Conservation (phyloP, 2,888 invertebrate species). For the Acleris holmiana region DNA sequence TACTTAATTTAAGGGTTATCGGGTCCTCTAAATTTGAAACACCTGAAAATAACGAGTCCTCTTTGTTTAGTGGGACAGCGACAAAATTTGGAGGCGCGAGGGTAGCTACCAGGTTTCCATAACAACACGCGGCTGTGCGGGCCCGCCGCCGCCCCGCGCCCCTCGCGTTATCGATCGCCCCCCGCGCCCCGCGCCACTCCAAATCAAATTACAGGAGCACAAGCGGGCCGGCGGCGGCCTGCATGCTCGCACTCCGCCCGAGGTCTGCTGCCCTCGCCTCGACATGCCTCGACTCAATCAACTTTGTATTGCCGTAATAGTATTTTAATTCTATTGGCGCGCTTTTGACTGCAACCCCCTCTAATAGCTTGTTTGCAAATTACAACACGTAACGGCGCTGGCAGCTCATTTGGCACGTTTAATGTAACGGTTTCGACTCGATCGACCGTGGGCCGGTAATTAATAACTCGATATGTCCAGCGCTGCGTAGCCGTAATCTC, state of each 20-base stretch:
- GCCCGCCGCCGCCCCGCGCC: slow-evolving; percentile 43
- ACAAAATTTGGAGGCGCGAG: slow-evolving; percentile 80
- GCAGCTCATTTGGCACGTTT: slow-evolving; percentile 52
- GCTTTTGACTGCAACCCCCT: slow-evolving; percentile 71
- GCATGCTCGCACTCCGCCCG: slow-evolving; percentile 39
- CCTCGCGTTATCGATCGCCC: slow-evolving; percentile 59
- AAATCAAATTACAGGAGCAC: slow-evolving; percentile 82
- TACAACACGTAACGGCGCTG: slow-evolving; percentile 58
- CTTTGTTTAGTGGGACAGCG: slow-evolving; percentile 81
- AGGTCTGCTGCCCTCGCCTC: slow-evolving; percentile 25
- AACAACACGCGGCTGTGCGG: slow-evolving; percentile 76
- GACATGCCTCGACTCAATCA: slow-evolving; percentile 64
- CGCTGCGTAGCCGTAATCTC: slow-evolving; percentile 19
- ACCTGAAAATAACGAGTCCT: slow-evolving; percentile 71
- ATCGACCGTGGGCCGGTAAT: slow-evolving; percentile 44
- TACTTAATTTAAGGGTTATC: slow-evolving; percentile 16
- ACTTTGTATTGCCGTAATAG: slow-evolving; percentile 80
- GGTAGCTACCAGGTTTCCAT: slow-evolving; percentile 79
- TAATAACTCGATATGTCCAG: slow-evolving; percentile 42
- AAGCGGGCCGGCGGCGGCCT: slow-evolving; percentile 48
- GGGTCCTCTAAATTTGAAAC: slow-evolving; percentile 30
- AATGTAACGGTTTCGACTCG: slow-evolving; percentile 45
- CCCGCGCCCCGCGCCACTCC: slow-evolving; percentile 69
- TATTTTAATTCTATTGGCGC: slow-evolving; percentile 82
- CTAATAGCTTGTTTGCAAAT: slow-evolving; percentile 75